Conservation (phyloP, 2,797 vertebrate genomes). For the Chelidonichthys spinosus region DNA sequence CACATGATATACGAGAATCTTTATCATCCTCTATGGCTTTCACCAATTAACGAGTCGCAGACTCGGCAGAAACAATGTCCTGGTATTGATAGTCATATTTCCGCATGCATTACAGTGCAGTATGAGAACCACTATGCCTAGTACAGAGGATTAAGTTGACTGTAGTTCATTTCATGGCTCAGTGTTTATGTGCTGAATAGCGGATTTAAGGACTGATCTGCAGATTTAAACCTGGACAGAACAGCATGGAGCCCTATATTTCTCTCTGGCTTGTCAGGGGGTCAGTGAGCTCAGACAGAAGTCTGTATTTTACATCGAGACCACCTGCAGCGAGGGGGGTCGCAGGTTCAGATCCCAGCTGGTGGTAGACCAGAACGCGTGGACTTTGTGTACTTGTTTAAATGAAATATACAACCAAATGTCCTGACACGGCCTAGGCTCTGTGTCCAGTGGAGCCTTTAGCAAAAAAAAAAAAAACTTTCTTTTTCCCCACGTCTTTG, state of each 20-base stretch:
- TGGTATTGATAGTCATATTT: constrained; percentile 67
- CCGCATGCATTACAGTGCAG: constrained; percentile 40
- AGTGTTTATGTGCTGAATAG: constrained; percentile 65
- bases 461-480: constrained; percentile 45
- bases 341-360: constrained; percentile 57
- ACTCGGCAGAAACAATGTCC: constrained; percentile 71
- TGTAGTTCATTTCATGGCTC: constrained; percentile 73
- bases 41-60: constrained; percentile 72
- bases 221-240: constrained; percentile 57
- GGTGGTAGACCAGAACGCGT: constrained; percentile 48
- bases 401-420: constrained; percentile 47
- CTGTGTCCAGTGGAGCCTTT: neutral
- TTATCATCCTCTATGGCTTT: constrained; percentile 66
- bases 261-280: constrained; percentile 45
- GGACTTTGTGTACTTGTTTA: constrained; percentile 47
- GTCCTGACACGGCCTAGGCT: neutral
- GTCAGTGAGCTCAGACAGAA: constrained; percentile 54
- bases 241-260: constrained; percentile 51
- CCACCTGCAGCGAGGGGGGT: constrained; percentile 50
- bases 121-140: constrained; percentile 29
- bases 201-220: constrained; percentile 71
- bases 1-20: constrained; percentile 65
- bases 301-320: constrained; percentile 50
- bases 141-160: constrained; percentile 76
- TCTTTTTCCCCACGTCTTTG: constrained; percentile 43